phyloP scores from a whole-genome alignment of 2,113 vertebrate species.

The Dasyornis broadbenti region DNA sequence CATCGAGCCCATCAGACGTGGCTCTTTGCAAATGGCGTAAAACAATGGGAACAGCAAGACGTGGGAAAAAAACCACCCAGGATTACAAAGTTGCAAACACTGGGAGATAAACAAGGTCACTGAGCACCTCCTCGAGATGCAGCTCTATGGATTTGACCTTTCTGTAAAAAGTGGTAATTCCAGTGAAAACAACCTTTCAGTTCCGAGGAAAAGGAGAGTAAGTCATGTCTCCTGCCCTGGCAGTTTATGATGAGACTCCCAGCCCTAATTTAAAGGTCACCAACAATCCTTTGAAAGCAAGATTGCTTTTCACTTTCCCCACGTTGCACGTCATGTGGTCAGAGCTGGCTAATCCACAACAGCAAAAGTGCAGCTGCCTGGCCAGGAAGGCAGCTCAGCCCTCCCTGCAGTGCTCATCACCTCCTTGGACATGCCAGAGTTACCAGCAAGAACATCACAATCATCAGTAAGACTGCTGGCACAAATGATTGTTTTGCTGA shows the following conservation, averaged over 20 bases:
- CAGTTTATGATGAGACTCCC: constrained; percentile 39
- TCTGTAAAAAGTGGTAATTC: constrained; percentile 39
- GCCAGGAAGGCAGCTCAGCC: not conserved
- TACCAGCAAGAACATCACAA: not conserved
- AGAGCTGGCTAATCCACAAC: not conserved
- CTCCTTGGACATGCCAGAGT: not conserved
- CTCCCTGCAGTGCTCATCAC: not conserved
- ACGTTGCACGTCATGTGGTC: not conserved
- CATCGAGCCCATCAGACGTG: not conserved
- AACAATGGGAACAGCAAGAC: not conserved
- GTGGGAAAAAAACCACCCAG: not conserved
- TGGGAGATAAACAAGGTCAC: not conserved
- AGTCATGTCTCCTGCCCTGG: not conserved
- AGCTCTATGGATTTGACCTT: constrained; percentile 6
- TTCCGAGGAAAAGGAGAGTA: not conserved
- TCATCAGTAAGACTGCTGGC: not conserved
- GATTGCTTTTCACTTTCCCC: not conserved
- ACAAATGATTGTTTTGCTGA: not conserved
- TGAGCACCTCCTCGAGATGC: not conserved
- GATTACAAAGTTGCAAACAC: not conserved
- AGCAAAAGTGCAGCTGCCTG: not conserved
- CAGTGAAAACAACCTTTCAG: constrained; percentile 13
- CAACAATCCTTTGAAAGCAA: not conserved
- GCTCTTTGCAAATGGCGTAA: not conserved
- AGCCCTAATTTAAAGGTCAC: constrained; percentile 50